These are phyloP conservation scores for Calycopis cecrops DNA, from an alignment of 1,140 invertebrate genomes.

Conservation along the genomic window DNA sequence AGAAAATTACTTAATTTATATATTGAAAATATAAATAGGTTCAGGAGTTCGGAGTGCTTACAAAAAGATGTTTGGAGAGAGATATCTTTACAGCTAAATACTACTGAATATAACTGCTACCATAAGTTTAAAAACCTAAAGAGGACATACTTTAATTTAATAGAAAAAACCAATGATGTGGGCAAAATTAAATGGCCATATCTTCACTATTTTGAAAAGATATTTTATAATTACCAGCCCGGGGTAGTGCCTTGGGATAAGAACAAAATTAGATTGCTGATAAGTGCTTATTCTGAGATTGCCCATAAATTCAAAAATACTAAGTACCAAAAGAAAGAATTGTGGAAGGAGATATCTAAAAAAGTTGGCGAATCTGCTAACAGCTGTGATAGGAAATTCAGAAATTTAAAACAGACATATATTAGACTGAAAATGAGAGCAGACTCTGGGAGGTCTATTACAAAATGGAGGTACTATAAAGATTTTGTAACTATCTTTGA, in stretches of 20 bases:
- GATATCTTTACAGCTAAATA: conserved; percentile 48
- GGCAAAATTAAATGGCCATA: conserved; percentile 64
- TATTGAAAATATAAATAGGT: conserved; percentile 56
- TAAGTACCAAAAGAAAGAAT: conserved; percentile 59
- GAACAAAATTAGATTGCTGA: conserved; percentile 47
- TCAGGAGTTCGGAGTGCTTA: conserved; percentile 39
- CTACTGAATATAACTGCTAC: conserved; percentile 62
- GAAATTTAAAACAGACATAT: conserved; percentile 66
- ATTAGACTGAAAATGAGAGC: conserved; percentile 49
- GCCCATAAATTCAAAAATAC: conserved; percentile 57
- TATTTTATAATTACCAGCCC: conserved; percentile 59
- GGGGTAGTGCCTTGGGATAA: conserved; percentile 48
- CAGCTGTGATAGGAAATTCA: conserved; percentile 61
- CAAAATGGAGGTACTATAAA: conserved; percentile 62
- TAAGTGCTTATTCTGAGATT: conserved; percentile 52
- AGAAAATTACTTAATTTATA: conserved; percentile 48
- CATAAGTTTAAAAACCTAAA: conserved; percentile 67
- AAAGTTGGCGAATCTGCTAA: conserved; percentile 46
- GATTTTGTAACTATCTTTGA: conserved; percentile 59
- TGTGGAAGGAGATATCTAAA: conserved; percentile 59
- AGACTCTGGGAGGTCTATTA: conserved; percentile 38
- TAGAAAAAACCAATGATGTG: conserved; percentile 43
- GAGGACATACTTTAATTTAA: conserved; percentile 62
- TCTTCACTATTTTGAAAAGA: conserved; percentile 59
- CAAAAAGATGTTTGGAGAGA: conserved; percentile 64